Evolutionary conservation across 92 coral and sea anemone genomes (phyloP), one percentile per base, ranked within the genome.

Genomic region (Parazoanthus darwini): DNA sequence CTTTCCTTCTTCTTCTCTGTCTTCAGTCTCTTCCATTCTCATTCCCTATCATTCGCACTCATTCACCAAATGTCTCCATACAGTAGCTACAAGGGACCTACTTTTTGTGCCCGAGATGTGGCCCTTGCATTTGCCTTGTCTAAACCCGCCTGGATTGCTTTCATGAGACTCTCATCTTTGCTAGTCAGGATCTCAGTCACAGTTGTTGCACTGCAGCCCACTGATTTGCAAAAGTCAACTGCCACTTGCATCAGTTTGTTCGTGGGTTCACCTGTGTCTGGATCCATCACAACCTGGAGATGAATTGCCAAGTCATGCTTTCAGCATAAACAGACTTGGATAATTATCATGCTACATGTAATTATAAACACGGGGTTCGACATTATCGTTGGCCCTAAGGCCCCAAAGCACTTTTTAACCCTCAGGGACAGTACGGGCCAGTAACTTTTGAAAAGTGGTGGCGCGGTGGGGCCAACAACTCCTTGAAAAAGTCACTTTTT

Each of bases 21-120:
- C 71, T 65, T 65, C 71, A 65, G 71, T 65, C 71, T 65, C 71
- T 15, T 65, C 71, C 71, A 65, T 48, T 48, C 51, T 48, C 51
- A 48, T 46, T 46, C 51, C 51, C 10, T 46, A 46, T 46, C 51
- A 46, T 4, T 46, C 7, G 51, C 51, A 29, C 11, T 9, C 6
- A 5, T 46, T 10, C 51, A 46, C 51, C 51, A 46, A 3, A 46
- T 46, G 0, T 46, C 18, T 54, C 18, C 2, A 54, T 67, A 48
- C 4, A 74, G 16, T 1, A 5, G 8, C 33, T 15, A 10, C 4
- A 25, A 46, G 38, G 48, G 8, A 87, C 74, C 25, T 89, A 94
- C 98, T 93, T 93, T 94, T 46, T 94, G 98, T 81, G 98, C 98
- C 74, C 98, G 87, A 1, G 98, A 94, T n/a, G 89, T 88, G 16